Percentiles rank a stretch among this genome's conserved stretches.
phyloP scores from a whole-genome alignment of 2,113 vertebrate species.

The Acanthochromis polyacanthus region DNA sequence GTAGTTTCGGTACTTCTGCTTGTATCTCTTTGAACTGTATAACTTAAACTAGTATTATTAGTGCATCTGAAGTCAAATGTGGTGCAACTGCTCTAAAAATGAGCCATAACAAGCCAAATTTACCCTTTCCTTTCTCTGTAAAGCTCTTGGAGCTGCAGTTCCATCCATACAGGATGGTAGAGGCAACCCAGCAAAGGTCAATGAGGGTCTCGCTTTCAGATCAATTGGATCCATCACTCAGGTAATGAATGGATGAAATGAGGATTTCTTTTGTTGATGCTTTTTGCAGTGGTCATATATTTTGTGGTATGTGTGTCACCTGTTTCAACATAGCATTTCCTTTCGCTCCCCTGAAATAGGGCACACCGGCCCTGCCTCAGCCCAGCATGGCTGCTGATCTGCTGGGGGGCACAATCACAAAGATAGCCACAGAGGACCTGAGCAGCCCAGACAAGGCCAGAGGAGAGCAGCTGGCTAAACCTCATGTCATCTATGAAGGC shows the following conservation, averaged over 20 bases:
- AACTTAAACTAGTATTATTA: no score
- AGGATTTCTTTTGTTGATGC: background rate
- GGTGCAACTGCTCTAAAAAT: no score
- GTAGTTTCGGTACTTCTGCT: background rate
- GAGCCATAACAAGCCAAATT: no score
- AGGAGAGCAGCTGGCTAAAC: conserved; percentile 91
- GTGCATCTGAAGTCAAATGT: no score
- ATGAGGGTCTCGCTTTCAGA: conserved; percentile 88
- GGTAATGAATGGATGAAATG: conserved; percentile 77
- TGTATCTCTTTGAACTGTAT: no score
- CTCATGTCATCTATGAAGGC: conserved; percentile 97
- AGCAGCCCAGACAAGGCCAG: conserved; percentile 91
- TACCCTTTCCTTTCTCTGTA: background rate
- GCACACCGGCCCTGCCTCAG: conserved; percentile 93
- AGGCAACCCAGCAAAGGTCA: conserved; percentile 89
- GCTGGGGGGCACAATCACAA: conserved; percentile 92
- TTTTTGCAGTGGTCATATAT: background rate
- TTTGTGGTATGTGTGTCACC: accelerated
- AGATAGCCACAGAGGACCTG: conserved; percentile 91
- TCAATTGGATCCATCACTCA: conserved; percentile 93
- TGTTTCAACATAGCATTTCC: background rate
- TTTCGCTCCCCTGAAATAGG: conserved; percentile 79
- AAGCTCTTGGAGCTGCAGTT: conserved; percentile 83
- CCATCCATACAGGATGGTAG: conserved; percentile 90
- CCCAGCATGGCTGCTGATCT: conserved; percentile 91